These are phyloP conservation scores for Sarcophaga bullata DNA, from an alignment of 1,140 invertebrate species.

Conservation along the genomic window DNA sequence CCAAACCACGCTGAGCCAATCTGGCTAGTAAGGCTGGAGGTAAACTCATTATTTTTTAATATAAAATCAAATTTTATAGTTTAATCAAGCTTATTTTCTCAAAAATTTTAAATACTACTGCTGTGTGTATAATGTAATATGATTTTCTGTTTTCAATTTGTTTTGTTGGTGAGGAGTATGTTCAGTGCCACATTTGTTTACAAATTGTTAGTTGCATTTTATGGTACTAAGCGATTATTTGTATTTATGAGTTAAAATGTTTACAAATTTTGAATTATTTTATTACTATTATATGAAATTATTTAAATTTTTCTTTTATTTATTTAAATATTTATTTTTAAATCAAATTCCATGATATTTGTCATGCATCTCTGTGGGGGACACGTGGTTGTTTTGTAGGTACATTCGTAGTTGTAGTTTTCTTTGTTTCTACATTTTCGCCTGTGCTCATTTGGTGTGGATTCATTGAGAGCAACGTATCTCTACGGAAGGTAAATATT, in stretches of 20 bases:
- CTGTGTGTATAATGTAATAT: background rate
- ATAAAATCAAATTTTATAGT: background rate
- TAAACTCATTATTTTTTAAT: conserved; percentile 41
- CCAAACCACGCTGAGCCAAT: conserved; percentile 45
- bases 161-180: background rate
- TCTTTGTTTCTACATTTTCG: background rate
- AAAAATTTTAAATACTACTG: background rate
- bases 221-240: background rate
- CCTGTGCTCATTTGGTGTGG: conserved; percentile 38
- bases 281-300: no score
- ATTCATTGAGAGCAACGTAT: conserved; percentile 19
- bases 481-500: conserved; percentile 26
- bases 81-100: background rate
- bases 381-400: conserved; percentile 23
- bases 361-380: background rate
- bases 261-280: no score
- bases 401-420: background rate
- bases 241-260: no score
- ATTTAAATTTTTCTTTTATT: no score
- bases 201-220: background rate
- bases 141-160: background rate
- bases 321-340: no score
- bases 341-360: background rate
- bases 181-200: background rate
- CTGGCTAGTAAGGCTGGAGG: conserved; percentile 43